phyloP scores from a whole-genome alignment of 2,797 vertebrate species.

The Perodicticus potto region DNA sequence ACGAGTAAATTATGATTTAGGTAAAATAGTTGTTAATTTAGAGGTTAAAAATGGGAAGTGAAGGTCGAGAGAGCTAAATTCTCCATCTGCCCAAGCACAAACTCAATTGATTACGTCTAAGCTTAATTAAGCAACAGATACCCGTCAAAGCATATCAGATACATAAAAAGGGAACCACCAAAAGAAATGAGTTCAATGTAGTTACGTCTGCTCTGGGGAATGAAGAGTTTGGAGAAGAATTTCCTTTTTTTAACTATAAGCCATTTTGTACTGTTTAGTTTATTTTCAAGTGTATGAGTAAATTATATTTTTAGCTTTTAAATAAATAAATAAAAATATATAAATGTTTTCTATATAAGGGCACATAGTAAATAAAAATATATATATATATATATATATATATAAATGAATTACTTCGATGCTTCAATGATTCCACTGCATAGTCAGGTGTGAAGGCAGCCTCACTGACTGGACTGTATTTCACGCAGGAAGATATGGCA shows the following conservation, averaged over 20 bases:
- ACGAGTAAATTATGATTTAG: not conserved
- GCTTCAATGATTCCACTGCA: not conserved
- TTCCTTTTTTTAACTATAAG: not conserved
- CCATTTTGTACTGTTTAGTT: not conserved
- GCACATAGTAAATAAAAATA: not conserved
- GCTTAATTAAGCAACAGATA: not conserved
- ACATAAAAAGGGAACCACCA: not conserved
- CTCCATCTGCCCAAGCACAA: not conserved
- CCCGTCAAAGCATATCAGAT: not conserved
- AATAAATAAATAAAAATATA: not conserved
- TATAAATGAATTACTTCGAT: not conserved
- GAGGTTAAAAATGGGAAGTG: not conserved
- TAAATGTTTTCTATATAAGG: too few species aligned
- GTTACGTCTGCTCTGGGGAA: not conserved
- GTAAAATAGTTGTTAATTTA: not conserved
- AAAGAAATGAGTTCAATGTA: not conserved
- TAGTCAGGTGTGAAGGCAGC: not conserved
- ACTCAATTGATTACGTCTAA: not conserved
- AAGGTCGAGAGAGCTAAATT: not conserved
- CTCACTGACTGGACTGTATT: too few species aligned
- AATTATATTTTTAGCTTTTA: not conserved
- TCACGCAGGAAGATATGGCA: not conserved
- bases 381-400: too few species aligned
- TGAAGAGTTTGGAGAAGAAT: not conserved
- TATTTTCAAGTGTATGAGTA: not conserved